A percentile compares a stretch with the other conserved stretches of the same genome.
These are phyloP conservation scores for Drosophila nigromelanica DNA, from an alignment of 1,140 invertebrate species.

Conservation along the genomic window DNA sequence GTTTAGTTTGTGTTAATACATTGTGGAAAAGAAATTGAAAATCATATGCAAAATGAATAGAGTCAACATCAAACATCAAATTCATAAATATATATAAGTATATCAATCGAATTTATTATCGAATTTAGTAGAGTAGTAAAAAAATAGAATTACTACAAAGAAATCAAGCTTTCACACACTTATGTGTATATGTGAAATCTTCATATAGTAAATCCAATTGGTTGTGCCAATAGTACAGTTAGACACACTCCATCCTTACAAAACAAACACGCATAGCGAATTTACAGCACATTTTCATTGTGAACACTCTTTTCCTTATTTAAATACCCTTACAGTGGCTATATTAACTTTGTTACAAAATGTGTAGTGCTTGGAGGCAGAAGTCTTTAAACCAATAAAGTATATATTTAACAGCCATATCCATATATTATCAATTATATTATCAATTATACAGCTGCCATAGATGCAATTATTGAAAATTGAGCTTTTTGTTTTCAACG, in stretches of 20 bases:
- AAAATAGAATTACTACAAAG: not conserved
- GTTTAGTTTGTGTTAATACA: conserved; percentile 58
- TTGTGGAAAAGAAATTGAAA: conserved; percentile 55
- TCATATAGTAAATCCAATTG: conserved; percentile 4
- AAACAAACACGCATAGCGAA: conserved; percentile 76
- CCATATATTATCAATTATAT: too few species aligned
- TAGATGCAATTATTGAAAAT: too few species aligned
- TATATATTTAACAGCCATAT: too few species aligned
- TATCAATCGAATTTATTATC: conserved; percentile 11
- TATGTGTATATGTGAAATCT: not conserved
- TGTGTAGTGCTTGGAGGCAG: too few species aligned
- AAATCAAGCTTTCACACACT: not conserved
- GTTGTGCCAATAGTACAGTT: conserved; percentile 53
- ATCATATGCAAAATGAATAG: conserved; percentile 51
- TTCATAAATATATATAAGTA: conserved; percentile 9
- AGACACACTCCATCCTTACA: conserved; percentile 71
- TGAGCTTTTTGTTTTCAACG: too few species aligned
- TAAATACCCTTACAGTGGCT: conserved; percentile 1
- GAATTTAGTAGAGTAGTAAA: conserved; percentile 2
- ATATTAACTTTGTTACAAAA: too few species aligned
- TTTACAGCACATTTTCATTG: conserved; percentile 67
- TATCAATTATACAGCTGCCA: not conserved
- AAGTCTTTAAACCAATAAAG: too few species aligned
- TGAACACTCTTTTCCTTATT: conserved; percentile 21
- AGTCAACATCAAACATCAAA: conserved; percentile 62